Evolutionary conservation across 2,888 invertebrate genomes (phyloP), one percentile per base, ranked within the genome.

Genomic region (Meteorus colon): DNA sequence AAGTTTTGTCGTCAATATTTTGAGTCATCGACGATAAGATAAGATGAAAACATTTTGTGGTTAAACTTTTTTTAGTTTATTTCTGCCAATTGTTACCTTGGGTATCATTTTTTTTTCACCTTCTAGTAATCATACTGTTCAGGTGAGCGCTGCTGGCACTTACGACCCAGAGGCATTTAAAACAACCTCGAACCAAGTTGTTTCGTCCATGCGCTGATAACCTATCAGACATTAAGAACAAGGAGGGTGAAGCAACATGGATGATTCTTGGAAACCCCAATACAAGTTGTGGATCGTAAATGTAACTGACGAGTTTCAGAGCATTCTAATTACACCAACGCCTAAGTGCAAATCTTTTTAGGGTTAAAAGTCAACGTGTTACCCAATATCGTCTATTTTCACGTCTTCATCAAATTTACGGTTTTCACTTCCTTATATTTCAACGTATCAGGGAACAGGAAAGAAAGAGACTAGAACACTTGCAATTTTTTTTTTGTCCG

Each of bases 301-400:
- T 79, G 80, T 82, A 80, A 81, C 77, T 84, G 83, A 85, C 81
- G 85, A 84, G 82, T 82, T 84, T 85, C 82, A 81, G 85, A 85
- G 82, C 79, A 80, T 79, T 80, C 81, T 81, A 83, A 85, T 85
- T 84, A 85, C 80, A 77, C 74, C 77, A 75, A 77, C 70, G 74
- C 78, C 74, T 74, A 6, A 1, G 19, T 19, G 19, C 24, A 55
- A 6, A 55, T 55, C 24, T 19, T 55, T 55, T 19, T 1, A 6
- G 5, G 6, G 10, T 55, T 24, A 55, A 5, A 10, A 19, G 6
- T 55, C 3, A 8, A 55, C 24, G 55, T 55, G 55, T 55, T 19
- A 55, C 19, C 19, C 19, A n/a, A 24, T 55, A 55, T n/a, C 48
- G 0, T 55, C 4, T 48, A 8, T 24, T 8, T 55, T 8, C 19